Evolutionary conservation across 30 jellyfish, hydroid and myxozoan species (phyloP).

Genomic region (Morbakka virulenta): DNA sequence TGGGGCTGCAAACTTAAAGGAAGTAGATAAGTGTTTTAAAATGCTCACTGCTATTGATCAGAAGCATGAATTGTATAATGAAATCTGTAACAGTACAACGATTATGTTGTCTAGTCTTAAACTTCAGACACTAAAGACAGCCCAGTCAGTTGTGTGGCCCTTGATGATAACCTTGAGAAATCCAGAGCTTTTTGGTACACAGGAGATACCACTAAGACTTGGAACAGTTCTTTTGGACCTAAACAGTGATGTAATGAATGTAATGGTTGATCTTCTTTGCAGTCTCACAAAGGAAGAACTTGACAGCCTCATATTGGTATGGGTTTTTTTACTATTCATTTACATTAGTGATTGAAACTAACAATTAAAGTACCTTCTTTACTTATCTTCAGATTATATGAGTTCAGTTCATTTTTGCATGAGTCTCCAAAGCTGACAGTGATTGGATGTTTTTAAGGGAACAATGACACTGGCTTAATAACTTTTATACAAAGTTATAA

Average conservation of each 20-base stretch:
- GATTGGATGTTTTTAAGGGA: no score
- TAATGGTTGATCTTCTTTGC: no score
- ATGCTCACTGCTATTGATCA: not conserved
- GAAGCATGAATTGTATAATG: not conserved
- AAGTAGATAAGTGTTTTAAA: constrained; percentile 13
- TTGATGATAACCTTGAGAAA: not conserved
- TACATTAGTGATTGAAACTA: no score
- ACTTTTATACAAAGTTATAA: no score
- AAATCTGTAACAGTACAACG: not conserved
- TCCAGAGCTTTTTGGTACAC: not conserved
- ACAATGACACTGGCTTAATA: no score
- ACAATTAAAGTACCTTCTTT: no score
- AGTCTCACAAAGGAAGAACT: no score
- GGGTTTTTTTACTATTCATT: no score
- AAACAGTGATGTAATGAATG: not conserved
- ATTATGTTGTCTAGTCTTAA: not conserved
- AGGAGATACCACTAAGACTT: not conserved
- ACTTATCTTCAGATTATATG: no score
- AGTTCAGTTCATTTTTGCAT: no score
- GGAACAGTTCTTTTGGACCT: not conserved
- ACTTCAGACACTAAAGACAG: not conserved
- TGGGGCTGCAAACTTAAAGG: not conserved
- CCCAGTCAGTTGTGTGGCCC: not conserved
- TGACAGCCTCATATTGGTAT: no score
- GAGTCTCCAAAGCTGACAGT: no score